phyloP scores from a whole-genome alignment of 2,113 vertebrate species.

The Sprattus sprattus region DNA sequence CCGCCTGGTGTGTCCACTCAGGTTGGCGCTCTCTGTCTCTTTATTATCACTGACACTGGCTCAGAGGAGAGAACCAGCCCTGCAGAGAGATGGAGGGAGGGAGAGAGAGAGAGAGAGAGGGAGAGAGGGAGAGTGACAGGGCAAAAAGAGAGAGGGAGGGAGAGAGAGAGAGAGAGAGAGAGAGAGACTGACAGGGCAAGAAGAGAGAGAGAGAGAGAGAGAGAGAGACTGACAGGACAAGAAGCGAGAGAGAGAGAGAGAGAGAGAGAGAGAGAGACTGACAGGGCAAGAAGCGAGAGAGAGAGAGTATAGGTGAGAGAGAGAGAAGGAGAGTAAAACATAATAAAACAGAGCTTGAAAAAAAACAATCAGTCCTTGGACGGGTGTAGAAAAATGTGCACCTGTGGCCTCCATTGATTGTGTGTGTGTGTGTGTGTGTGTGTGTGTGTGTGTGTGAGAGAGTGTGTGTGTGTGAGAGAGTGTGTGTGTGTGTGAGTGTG shows the following conservation, averaged over 20 bases:
- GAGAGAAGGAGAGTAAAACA: background rate
- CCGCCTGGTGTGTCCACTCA: background rate
- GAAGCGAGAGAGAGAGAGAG: background rate
- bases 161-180: background rate
- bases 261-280: background rate
- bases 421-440: slow-evolving; percentile 38
- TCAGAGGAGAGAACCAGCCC: too few species aligned
- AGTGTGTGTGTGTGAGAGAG: slow-evolving; percentile 39
- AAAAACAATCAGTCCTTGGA: slow-evolving; percentile 48
- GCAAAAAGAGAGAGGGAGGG: background rate
- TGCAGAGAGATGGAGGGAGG: too few species aligned
- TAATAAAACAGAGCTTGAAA: background rate
- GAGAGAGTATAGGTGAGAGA: background rate
- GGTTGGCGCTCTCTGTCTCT: background rate
- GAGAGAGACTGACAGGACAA: background rate
- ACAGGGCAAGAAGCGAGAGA: background rate
- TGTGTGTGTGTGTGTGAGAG: slow-evolving; percentile 31
- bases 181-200: background rate
- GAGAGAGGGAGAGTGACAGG: background rate
- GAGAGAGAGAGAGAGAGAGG: too few species aligned
- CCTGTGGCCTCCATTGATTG: slow-evolving; percentile 64
- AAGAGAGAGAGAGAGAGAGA: background rate
- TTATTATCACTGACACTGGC: background rate
- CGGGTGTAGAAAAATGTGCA: slow-evolving; percentile 55
- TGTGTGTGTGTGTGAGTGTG: background rate